Conservation (phyloP, 2,888 invertebrate genomes). For the Cabera pusaria region DNA sequence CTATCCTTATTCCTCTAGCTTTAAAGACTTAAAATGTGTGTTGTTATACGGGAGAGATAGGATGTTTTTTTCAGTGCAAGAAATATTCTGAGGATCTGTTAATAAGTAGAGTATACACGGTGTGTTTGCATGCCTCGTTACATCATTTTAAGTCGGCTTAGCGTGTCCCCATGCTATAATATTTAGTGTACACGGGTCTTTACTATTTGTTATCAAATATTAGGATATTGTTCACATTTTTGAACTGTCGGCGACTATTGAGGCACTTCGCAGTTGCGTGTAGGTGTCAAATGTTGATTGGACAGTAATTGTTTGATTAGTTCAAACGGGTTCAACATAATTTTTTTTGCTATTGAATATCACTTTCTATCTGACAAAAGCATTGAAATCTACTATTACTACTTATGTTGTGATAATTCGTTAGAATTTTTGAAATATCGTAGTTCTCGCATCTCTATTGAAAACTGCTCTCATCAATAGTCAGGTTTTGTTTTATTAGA, state of each 20-base stretch:
- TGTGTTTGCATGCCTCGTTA: slow-evolving; percentile 74
- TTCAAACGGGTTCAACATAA: slow-evolving; percentile 18
- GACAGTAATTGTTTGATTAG: slow-evolving; percentile 38
- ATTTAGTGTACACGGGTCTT: slow-evolving; percentile 75
- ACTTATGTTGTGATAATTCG: too few species aligned
- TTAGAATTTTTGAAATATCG: too few species aligned
- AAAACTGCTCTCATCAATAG: too few species aligned
- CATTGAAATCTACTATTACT: too few species aligned
- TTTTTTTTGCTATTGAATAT: too few species aligned
- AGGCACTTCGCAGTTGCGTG: slow-evolving; percentile 64
- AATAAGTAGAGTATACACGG: slow-evolving; percentile 72
- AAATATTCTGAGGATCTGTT: slow-evolving; percentile 69
- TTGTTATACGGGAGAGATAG: too few species aligned
- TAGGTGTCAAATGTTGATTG: slow-evolving; percentile 57
- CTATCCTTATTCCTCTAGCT: slow-evolving; percentile 33
- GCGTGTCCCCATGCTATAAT: slow-evolving; percentile 72
- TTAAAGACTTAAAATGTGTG: too few species aligned
- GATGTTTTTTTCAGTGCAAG: slow-evolving; percentile 33
- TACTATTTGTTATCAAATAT: slow-evolving; percentile 78
- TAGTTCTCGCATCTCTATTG: too few species aligned
- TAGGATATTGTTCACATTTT: slow-evolving; percentile 70
- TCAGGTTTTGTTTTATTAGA: too few species aligned
- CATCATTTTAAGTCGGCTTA: slow-evolving; percentile 76
- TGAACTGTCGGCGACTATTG: slow-evolving; percentile 52
- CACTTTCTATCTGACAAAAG: too few species aligned